Conservation (phyloP, 2,797 vertebrate genomes). For the Kryptopterus vitreolus region DNA sequence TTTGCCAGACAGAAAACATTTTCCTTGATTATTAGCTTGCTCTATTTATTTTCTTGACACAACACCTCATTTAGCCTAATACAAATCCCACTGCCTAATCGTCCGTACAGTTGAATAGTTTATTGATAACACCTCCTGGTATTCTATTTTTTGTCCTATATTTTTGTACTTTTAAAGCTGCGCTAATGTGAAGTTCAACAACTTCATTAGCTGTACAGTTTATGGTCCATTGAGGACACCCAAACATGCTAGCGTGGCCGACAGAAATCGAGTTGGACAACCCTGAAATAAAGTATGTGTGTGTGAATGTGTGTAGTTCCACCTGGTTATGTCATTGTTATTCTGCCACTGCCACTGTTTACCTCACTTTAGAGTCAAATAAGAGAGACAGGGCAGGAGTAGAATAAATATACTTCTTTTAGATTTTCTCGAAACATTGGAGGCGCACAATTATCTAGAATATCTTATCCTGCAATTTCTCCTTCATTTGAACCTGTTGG, state of each 20-base stretch:
- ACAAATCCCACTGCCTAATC: not conserved
- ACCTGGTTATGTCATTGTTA: slow-evolving; percentile 56
- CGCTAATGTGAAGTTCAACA: not conserved
- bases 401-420: no score
- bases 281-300: not conserved
- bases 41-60: not conserved
- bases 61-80: not conserved
- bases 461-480: no score
- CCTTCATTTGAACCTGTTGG: no score
- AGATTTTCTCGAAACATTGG: no score
- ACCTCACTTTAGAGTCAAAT: slow-evolving; percentile 50
- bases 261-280: slow-evolving; percentile 14
- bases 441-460: no score
- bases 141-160: not conserved
- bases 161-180: slow-evolving; percentile 5
- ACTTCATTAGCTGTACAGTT: slow-evolving; percentile 7
- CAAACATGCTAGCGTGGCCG: slow-evolving; percentile 17
- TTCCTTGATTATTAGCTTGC: not conserved
- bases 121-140: not conserved
- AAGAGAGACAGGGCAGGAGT: not conserved
- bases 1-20: not conserved
- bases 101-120: not conserved
- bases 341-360: slow-evolving; percentile 53
- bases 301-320: slow-evolving; percentile 18
- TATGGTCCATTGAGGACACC: not conserved